These are phyloP conservation scores for Telmatochromis sp. DNA, from an alignment of 2,113 vertebrate genomes.

Conservation along the genomic window DNA sequence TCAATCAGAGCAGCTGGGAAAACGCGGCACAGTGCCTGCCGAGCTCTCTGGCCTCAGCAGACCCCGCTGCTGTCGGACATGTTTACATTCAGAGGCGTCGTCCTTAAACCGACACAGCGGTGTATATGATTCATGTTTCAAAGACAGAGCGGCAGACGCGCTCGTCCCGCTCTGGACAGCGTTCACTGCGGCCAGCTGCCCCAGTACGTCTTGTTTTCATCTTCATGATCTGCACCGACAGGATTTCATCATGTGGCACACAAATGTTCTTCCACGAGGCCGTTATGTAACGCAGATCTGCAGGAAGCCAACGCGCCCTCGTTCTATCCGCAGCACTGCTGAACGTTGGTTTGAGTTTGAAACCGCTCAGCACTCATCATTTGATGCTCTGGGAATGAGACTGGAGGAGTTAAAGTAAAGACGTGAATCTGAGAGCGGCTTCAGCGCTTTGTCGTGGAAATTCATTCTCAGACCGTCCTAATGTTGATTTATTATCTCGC, in stretches of 20 bases:
- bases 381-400: background rate
- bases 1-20: conserved; percentile 23
- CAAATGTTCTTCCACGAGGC: background rate
- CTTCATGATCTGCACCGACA: background rate
- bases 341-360: background rate
- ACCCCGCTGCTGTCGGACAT: background rate
- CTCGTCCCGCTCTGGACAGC: background rate
- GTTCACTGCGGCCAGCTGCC: background rate
- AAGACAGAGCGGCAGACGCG: background rate
- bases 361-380: background rate
- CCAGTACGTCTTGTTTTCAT: background rate
- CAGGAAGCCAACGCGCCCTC: background rate
- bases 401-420: background rate
- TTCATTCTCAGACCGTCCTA: background rate
- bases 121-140: background rate
- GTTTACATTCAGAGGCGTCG: background rate
- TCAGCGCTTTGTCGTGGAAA: background rate
- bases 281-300: background rate
- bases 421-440: background rate
- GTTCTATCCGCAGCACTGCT: background rate
- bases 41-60: background rate
- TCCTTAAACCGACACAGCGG: background rate
- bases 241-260: background rate
- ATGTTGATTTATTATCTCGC: background rate
- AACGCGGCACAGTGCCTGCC: background rate